phyloP scores from a whole-genome alignment of 2,113 vertebrate species.

The Brachyistius frenatus region DNA sequence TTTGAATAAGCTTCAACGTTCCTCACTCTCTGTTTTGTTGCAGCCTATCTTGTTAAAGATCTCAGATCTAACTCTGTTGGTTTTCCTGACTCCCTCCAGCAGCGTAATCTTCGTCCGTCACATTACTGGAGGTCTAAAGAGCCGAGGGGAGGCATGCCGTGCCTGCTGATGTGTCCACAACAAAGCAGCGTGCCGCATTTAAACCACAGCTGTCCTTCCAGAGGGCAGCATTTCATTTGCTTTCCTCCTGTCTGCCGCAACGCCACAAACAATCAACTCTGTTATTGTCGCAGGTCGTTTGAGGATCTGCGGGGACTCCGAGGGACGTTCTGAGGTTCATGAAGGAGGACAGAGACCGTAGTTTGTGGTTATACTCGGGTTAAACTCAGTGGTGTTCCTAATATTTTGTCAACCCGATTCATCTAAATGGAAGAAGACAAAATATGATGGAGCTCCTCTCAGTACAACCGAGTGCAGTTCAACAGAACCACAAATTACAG shows the following conservation, averaged over 20 bases:
- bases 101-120: constrained; percentile 15
- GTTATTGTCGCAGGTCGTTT: constrained; percentile 2
- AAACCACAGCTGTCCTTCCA: constrained; percentile 27
- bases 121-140: constrained; percentile 24
- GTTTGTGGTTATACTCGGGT: too few species aligned
- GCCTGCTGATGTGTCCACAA: constrained; percentile 12
- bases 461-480: too few species aligned
- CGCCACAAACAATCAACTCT: constrained; percentile 33
- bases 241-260: constrained; percentile 30
- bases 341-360: too few species aligned
- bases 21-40: not conserved
- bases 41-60: constrained; percentile 14
- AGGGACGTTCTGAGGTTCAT: not conserved
- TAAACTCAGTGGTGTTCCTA: too few species aligned
- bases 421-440: too few species aligned
- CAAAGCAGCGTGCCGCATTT: not conserved
- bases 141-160: not conserved
- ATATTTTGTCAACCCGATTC: too few species aligned
- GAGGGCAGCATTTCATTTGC: constrained; percentile 38
- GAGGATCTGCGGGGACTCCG: not conserved
- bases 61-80: constrained; percentile 1
- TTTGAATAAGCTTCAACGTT: not conserved
- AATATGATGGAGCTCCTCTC: too few species aligned
- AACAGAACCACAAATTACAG: too few species aligned
- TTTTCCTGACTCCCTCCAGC: constrained; percentile 23